Conservation (phyloP, 2,797 vertebrate genomes). For the Acrocephalus scirpaceus region DNA sequence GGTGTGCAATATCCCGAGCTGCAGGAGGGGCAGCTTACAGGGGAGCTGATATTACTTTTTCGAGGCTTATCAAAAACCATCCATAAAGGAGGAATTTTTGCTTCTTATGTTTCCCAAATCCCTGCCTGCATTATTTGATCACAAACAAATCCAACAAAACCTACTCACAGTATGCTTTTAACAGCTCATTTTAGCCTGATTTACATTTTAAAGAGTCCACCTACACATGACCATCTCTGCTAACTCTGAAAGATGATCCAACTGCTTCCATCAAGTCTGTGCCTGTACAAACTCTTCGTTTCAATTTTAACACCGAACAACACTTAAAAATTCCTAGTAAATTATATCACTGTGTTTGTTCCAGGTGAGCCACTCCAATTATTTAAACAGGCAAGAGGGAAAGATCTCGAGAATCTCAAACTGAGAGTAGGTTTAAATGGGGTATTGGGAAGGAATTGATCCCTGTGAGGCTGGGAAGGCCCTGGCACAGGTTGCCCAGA, state of each 20-base stretch:
- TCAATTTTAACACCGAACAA: neutral
- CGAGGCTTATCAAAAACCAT: neutral
- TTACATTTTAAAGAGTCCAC: constrained; percentile 61
- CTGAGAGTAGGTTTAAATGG: neutral
- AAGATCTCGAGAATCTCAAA: neutral
- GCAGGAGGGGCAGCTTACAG: neutral
- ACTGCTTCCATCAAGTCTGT: constrained; percentile 22
- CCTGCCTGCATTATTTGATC: constrained; percentile 48
- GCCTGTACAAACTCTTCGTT: constrained; percentile 20
- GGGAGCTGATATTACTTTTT: neutral
- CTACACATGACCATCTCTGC: constrained; percentile 59
- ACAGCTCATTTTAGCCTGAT: constrained; percentile 59
- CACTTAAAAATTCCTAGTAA: constrained; percentile 19
- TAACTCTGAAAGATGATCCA: constrained; percentile 47
- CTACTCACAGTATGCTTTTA: constrained; percentile 60
- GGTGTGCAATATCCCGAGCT: neutral
- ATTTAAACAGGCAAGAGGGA: neutral
- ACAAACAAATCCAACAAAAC: constrained; percentile 55
- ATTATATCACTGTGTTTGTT: neutral
- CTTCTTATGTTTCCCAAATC: constrained; percentile 37
- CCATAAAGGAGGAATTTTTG: neutral
- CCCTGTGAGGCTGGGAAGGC: accelerated
- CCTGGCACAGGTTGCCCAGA: neutral
- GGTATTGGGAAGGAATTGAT: neutral
- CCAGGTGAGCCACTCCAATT: neutral